These are phyloP conservation scores for Pontoporia blainvillei DNA, from an alignment of 2,113 vertebrate species.

Conservation along the genomic window DNA sequence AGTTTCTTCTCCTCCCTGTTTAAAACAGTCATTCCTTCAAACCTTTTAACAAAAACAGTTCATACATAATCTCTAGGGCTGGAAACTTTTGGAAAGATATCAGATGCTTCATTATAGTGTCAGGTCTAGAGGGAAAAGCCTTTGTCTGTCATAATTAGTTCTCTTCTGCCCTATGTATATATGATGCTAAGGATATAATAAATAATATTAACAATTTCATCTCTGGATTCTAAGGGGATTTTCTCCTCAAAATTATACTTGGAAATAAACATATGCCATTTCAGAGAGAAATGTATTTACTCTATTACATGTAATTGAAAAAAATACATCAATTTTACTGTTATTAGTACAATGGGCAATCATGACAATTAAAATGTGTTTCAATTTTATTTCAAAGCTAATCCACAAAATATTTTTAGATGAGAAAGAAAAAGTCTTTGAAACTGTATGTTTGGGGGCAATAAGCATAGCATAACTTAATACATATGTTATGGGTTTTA, in stretches of 20 bases:
- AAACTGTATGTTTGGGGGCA: background rate
- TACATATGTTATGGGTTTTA: background rate
- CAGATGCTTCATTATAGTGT: background rate
- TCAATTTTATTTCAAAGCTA: background rate
- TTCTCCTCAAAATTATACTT: background rate
- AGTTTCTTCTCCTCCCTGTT: background rate
- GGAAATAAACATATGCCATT: background rate
- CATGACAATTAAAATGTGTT: background rate
- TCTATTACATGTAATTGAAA: background rate
- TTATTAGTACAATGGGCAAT: background rate
- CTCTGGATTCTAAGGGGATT: background rate
- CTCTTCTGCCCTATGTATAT: background rate
- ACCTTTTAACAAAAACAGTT: background rate
- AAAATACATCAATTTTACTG: background rate
- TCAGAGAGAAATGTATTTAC: background rate
- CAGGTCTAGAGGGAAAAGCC: background rate
- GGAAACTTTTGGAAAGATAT: background rate
- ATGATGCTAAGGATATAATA: background rate
- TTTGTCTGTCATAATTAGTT: background rate
- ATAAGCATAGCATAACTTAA: background rate
- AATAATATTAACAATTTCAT: slow-evolving; percentile 6
- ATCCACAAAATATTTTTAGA: background rate
- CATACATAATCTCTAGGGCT: background rate
- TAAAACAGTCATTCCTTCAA: background rate
- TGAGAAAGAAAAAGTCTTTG: background rate